Conservation (phyloP, 2,797 vertebrate genomes). For the Eulemur albifrons region DNA sequence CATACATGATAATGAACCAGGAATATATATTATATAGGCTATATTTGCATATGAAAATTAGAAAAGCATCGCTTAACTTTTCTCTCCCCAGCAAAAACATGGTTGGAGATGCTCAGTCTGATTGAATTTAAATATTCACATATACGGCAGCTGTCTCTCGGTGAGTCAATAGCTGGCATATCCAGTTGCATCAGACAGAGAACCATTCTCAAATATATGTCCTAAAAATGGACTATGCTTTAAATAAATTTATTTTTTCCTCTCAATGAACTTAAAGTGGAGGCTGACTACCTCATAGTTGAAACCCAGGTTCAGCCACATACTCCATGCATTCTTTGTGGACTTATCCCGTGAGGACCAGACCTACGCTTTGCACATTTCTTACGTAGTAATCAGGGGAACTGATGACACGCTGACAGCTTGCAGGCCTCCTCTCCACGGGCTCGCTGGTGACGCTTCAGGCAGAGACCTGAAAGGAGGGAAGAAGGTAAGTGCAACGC, state of each 20-base stretch:
- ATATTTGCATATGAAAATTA: background rate
- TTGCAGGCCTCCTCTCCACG: background rate
- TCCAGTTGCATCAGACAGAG: background rate
- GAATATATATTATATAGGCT: background rate
- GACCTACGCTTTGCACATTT: background rate
- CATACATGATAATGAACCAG: background rate
- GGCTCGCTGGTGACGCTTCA: background rate
- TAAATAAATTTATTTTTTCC: background rate
- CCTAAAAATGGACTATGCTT: background rate
- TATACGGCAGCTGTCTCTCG: background rate
- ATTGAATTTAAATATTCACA: background rate
- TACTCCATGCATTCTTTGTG: background rate
- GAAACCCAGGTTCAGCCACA: background rate
- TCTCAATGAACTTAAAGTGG: background rate
- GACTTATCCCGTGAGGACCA: background rate
- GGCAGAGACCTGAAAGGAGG: background rate
- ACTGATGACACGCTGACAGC: no score
- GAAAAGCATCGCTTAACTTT: background rate
- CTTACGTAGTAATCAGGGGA: background rate
- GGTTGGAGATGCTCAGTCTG: background rate
- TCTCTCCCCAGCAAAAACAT: background rate
- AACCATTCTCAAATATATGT: background rate
- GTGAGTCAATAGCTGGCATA: background rate
- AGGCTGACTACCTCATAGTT: background rate
- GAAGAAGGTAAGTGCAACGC: background rate